Evolutionary conservation across 2,888 invertebrate species (phyloP), one percentile per base, ranked within the genome.

Genomic region (Ophion obscuratus): DNA sequence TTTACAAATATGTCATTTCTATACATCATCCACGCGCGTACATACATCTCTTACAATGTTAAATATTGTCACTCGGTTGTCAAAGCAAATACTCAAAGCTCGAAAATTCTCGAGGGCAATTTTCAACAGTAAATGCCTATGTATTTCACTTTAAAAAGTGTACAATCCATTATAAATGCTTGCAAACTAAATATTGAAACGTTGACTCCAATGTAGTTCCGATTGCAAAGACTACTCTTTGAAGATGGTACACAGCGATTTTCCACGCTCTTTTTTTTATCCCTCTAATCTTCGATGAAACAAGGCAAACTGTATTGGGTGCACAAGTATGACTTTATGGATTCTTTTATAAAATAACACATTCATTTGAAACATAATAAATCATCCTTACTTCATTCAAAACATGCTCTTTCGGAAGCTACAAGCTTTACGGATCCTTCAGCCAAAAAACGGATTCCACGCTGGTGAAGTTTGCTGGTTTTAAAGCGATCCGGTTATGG

Each of bases 171-270:
- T 47, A 53, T 27, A 27, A 53, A 70, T 31, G 11, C 40, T 73
- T 36, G 36, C 11, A n/a, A 9, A 36, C n/a, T 31, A 59, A 40
- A 40, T n/a, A 73, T 59, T 40, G 59, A 61, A 59, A 73, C 20
- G 59, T 17, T 27, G 31, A 73, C 59, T 61, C 11, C n/a, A 68
- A 68, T 68, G 40, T 11, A 44, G 20, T 68, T 61, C 24, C 40
- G 20, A 40, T 73, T 61, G 59, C 73, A 73, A 73, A 73, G 59
- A 40, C 6, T 59, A 31, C 59, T n/a, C 36, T 73, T 61, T 61
- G 20, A n/a, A 20, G 59, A 73, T 40, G 9, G 36, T 24, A 73
- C 24, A 6, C 5, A 11, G 24, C 6, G 4, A 59, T 59, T 73
- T 71, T 14, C 36, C 20, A 10, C 59, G 59, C 14, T 20, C 10